Percentiles rank a stretch among this genome's conserved stretches.
These are phyloP conservation scores for Perca schrenkii DNA, from an alignment of 2,113 vertebrate species.

Conservation along the genomic window DNA sequence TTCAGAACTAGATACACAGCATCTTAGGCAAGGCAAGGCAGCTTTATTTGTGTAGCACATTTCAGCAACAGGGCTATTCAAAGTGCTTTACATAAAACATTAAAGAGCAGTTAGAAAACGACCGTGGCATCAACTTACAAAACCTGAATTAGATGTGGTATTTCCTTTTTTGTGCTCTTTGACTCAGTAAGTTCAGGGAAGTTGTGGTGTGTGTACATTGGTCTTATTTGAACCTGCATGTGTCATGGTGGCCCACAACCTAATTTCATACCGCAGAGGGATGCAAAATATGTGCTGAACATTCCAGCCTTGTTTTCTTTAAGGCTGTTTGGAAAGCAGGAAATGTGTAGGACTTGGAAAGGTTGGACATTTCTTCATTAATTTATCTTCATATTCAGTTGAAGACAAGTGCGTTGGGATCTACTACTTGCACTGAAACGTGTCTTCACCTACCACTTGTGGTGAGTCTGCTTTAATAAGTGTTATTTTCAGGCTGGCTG, in stretches of 20 bases:
- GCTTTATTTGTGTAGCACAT: no score
- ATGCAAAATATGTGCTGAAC: background rate
- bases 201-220: background rate
- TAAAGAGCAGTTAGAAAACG: background rate
- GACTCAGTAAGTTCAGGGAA: background rate
- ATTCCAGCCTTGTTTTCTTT: constrained; percentile 12
- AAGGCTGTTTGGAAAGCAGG: background rate
- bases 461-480: background rate
- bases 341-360: background rate
- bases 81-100: no score
- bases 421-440: background rate
- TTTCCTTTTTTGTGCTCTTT: constrained; percentile 7
- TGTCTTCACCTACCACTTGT: background rate
- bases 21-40: background rate
- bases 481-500: background rate
- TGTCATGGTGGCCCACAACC: background rate
- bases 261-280: constrained; percentile 1
- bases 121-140: background rate
- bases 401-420: background rate
- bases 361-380: background rate
- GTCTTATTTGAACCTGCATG: constrained; percentile 6
- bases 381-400: background rate
- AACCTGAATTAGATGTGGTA: constrained; percentile 1
- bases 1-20: background rate
- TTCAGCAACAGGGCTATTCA: no score